Base-by-base conservation (phyloP, 2,113 vertebrate genomes). In the Baryphthengus martii region DNA sequence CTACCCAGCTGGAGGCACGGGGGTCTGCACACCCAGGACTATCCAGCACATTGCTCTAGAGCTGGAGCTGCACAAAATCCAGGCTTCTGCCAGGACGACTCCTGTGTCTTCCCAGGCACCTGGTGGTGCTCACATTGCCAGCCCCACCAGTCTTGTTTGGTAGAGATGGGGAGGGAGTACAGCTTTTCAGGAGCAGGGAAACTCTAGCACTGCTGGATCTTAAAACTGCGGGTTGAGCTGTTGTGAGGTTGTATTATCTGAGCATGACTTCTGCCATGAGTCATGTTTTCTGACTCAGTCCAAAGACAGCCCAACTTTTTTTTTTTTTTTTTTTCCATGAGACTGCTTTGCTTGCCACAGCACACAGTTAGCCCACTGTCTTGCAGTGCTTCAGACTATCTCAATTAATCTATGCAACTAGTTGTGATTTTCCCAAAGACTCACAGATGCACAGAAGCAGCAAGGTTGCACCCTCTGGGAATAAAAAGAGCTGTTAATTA, bases 401-500 rank as follows among this genome's bases (percentile, higher is more conserved):
- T 71, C 37, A 59, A 28, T 70, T 86, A 65, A 63, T 71, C 58
- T 40, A 18, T 70, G 62, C 63, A 70, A 66, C 40, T 65, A 49
- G 55, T 59, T 79, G 39, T 71, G 56, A 55, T 88, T 84, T 79
- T 90, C 40, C 52, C 61, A 58, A 84, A 95, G 45, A 55, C 56
- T 65, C 67, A 61, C 67, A 71, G 62, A 71, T 61, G 62, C 23
- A n/a, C 45, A 75, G 50, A 79, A 87, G 52, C 88, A 50, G 62
- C 29, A 90, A 88, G 68, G 74, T 90, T 87, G 40, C 35, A 55
- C 50, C 73, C 62, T 79, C 50, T 75, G 87, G 78, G 56, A 84
- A 79, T 93, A 66, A 71, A 71, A 87, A 80, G 81, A 83, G 67
- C 28, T 80, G 83, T 90, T 93, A 84, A 90, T 90, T 90, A 90